Evolutionary conservation across 2,888 invertebrate species (phyloP).

Genomic region (Eurytoma californica): DNA sequence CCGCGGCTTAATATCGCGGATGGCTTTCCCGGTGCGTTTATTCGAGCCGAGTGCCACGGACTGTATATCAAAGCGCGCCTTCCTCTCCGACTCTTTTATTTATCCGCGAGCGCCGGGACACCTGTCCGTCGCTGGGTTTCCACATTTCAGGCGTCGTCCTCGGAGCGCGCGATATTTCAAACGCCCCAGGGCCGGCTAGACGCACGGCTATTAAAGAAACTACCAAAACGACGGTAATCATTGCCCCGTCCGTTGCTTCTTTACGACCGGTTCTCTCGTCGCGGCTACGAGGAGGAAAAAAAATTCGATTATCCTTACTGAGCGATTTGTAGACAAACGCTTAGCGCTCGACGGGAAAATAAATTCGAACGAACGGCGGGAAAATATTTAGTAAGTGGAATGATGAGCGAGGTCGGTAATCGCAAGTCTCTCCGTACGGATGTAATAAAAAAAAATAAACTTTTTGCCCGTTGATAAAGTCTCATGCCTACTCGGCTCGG

Average conservation of each 20-base stretch:
- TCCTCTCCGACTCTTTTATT: conserved; percentile 2
- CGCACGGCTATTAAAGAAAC: background rate
- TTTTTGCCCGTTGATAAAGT: background rate
- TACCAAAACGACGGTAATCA: background rate
- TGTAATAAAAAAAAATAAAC: background rate
- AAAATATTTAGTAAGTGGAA: background rate
- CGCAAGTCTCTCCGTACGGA: too few relatives aligned
- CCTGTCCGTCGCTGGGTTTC: conserved; percentile 36
- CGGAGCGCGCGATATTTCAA: conserved; percentile 26
- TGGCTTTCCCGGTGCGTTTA: conserved; percentile 14
- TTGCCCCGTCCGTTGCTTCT: background rate
- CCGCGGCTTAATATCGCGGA: conserved; percentile 10
- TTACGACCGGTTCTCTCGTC: background rate
- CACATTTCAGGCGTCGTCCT: conserved; percentile 30
- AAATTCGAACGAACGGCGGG: background rate
- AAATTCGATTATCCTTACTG: too few relatives aligned
- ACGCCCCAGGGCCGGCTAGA: background rate
- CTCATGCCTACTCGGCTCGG: background rate
- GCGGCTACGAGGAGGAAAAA: background rate
- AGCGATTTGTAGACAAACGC: background rate
- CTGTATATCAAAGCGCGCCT: conserved; percentile 30
- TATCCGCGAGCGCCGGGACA: conserved; percentile 29
- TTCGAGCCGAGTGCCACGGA: background rate
- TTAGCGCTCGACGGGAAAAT: background rate
- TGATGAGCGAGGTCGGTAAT: background rate